Conservation (phyloP, 2,888 invertebrate species). For the Synanthedon formicaeformis region DNA sequence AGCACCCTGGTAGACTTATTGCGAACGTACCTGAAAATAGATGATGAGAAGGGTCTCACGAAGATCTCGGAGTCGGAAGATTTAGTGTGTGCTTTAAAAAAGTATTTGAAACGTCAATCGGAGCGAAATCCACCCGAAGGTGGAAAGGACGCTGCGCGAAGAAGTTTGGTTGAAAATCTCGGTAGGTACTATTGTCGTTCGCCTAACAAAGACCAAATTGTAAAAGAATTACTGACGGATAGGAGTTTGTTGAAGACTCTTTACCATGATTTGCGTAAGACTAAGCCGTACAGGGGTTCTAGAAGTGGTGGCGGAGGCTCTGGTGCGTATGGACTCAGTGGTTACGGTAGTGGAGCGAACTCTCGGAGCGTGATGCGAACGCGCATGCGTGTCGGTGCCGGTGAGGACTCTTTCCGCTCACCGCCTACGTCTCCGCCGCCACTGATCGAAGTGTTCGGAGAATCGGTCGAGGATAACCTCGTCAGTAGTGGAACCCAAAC, state of each 20-base stretch:
- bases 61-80: conserved; percentile 70
- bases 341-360: conserved; percentile 49
- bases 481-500: conserved; percentile 74
- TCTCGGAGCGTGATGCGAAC: conserved; percentile 31
- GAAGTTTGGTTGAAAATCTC: conserved; percentile 74
- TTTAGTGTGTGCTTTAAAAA: conserved; percentile 73
- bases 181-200: conserved; percentile 76
- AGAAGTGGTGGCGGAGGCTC: conserved; percentile 53
- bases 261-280: conserved; percentile 78
- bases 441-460: conserved; percentile 75
- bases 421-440: conserved; percentile 74
- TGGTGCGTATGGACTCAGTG: conserved; percentile 27
- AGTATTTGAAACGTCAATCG: conserved; percentile 60
- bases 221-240: conserved; percentile 79
- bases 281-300: conserved; percentile 65
- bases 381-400: conserved; percentile 21
- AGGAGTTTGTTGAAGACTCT: conserved; percentile 79
- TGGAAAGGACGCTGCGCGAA: conserved; percentile 45
- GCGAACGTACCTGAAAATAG: conserved; percentile 75
- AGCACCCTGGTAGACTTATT: conserved; percentile 73
- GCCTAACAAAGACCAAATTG: conserved; percentile 75
- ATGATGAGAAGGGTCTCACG: conserved; percentile 61
- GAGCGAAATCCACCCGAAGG: conserved; percentile 38
- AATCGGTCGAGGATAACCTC: conserved; percentile 67
- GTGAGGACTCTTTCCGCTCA: conserved; percentile 36